phyloP scores from a whole-genome alignment of 2,797 vertebrate species.

The Melanotaenia trifasciata region DNA sequence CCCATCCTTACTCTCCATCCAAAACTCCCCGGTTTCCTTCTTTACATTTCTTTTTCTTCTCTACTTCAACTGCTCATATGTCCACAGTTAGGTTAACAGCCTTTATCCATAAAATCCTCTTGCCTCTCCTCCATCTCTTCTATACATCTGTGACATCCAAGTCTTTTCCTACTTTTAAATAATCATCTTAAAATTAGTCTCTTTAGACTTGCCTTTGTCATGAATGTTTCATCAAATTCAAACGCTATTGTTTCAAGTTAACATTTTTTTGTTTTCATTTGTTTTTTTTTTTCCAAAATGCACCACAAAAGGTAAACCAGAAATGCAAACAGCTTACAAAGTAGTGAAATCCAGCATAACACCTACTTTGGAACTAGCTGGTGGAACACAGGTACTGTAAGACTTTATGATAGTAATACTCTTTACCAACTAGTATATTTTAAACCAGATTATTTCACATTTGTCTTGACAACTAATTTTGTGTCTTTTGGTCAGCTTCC shows the following conservation, averaged over 20 bases:
- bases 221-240: not conserved
- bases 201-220: too few species aligned
- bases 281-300: not conserved
- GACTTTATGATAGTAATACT: not conserved
- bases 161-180: too few species aligned
- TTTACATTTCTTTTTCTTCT: not conserved
- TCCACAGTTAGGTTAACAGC: too few species aligned
- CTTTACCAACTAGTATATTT: not conserved
- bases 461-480: not conserved
- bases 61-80: not conserved
- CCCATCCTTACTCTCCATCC: too few species aligned
- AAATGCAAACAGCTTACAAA: conserved; percentile 52
- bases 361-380: conserved; percentile 52
- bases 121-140: too few species aligned
- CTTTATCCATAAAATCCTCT: too few species aligned
- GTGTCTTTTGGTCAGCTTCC: conserved; percentile 75
- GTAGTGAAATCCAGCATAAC: conserved; percentile 47
- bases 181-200: too few species aligned
- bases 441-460: not conserved
- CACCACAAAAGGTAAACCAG: conserved; percentile 43
- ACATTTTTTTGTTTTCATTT: not conserved
- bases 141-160: too few species aligned
- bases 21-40: too few species aligned
- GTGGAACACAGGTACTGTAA: conserved; percentile 47
- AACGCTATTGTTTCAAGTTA: not conserved